Evolutionary conservation across 2,888 invertebrate species (phyloP), one percentile per base, ranked within the genome.

Genomic region (Phytoseiulus persimilis): DNA sequence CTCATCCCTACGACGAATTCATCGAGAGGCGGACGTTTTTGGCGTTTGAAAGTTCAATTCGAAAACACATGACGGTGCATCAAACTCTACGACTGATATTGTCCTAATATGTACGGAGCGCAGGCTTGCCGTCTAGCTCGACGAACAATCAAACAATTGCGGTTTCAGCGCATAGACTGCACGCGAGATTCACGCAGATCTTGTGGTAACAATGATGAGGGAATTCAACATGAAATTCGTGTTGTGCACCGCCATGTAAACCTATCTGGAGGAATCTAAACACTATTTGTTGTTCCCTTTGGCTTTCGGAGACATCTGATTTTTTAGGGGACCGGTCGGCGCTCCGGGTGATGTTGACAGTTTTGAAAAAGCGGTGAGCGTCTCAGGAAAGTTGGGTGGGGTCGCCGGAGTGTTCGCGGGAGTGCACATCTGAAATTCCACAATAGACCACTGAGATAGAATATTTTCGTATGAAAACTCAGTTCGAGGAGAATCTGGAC

Each of bases 401-500:
- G 97, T 97, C 90, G 97, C 97, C 90, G 97, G 97, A 90, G 97
- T 97, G 93, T 97, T 97, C 92, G 97, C 96, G 32, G 97, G 97
- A 90, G 97, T 96, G 94, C 96, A 96, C 93, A 96, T 93, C 95
- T 96, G 94, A 89, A 84, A 46, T 84, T 83, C 32, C 83, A 83
- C 83, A 89, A 90, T 83, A 83, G 84, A 83, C 90, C 45, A 6
- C 39, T 39, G 5, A 39, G 39, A 39, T 39, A 3, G n/a, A n/a
- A n/a, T n/a, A n/a, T n/a, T n/a, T n/a, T n/a, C n/a, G n/a, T n/a
- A 39, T 6, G 39, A 39, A 39, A 3, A 9, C 39, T 23, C 32
- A 83, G 31, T 89, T 33, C 9, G 45, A n/a, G n/a, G n/a, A n/a
- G n/a, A n/a, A n/a, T n/a, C n/a, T n/a, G n/a, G n/a, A n/a, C n/a